These are phyloP conservation scores for Ichneumoninae sp. DNA, from an alignment of 2,888 invertebrate genomes.

Conservation along the genomic window DNA sequence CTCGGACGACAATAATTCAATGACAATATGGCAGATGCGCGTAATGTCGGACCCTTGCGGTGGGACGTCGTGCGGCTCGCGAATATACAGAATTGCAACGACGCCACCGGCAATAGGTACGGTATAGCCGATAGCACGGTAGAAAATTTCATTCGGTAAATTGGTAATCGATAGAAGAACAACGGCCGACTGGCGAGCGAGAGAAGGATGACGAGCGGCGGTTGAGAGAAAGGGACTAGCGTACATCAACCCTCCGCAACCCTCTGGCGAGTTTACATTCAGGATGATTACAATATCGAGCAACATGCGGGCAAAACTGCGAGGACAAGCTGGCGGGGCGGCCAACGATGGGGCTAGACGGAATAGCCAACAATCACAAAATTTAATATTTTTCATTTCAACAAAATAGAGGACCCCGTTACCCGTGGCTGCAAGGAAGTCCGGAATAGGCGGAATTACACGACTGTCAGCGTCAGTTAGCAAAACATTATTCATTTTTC, in stretches of 20 bases:
- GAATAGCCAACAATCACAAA: neutral
- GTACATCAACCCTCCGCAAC: conserved; percentile 16
- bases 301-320: conserved; percentile 15
- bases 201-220: conserved; percentile 16
- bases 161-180: conserved; percentile 59
- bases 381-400: neutral
- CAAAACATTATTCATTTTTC: neutral
- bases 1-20: conserved; percentile 33
- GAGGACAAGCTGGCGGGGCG: neutral
- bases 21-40: conserved; percentile 38
- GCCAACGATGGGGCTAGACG: neutral
- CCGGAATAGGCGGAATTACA: too few relatives aligned
- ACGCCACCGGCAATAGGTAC: neutral
- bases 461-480: too few relatives aligned
- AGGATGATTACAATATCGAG: conserved; percentile 43
- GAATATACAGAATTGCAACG: neutral
- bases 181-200: conserved; percentile 20
- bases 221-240: conserved; percentile 2
- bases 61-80: conserved; percentile 1
- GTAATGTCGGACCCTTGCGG: neutral
- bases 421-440: neutral
- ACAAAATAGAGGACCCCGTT: neutral
- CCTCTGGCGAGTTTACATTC: conserved; percentile 20
- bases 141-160: conserved; percentile 54
- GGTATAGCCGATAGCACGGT: neutral